phyloP scores from a whole-genome alignment of 2,888 invertebrate species.

The Seladonia tumulorum region DNA sequence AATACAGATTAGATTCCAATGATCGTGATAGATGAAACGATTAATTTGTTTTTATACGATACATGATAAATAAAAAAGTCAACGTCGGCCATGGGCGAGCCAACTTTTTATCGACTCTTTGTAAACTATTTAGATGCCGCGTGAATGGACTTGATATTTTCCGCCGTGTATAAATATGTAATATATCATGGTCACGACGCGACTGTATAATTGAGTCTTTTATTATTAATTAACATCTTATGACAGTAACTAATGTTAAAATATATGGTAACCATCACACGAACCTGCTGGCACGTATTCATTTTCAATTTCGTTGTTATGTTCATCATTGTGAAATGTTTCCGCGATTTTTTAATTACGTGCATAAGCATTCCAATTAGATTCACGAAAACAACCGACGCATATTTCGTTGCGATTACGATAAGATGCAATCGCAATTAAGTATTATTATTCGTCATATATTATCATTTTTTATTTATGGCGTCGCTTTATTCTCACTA shows the following conservation, averaged over 20 bases:
- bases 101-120: background rate
- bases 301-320: background rate
- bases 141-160: background rate
- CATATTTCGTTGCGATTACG: background rate
- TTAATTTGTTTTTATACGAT: background rate
- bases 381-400: background rate
- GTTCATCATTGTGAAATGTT: background rate
- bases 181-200: too few relatives aligned
- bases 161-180: too few relatives aligned
- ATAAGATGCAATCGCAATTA: background rate
- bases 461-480: background rate
- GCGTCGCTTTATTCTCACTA: background rate
- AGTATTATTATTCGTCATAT: background rate
- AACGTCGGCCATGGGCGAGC: background rate
- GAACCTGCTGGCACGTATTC: background rate
- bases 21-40: background rate
- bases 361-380: background rate
- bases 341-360: background rate
- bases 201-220: too few relatives aligned
- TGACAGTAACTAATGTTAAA: background rate
- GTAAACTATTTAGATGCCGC: background rate
- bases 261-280: background rate
- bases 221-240: background rate
- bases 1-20: background rate
- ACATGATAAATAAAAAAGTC: background rate